A percentile compares a stretch with the other conserved stretches of the same genome.
Evolutionary conservation across 2,888 invertebrate genomes (phyloP).

Genomic region (Blastobasis lacticolella): DNA sequence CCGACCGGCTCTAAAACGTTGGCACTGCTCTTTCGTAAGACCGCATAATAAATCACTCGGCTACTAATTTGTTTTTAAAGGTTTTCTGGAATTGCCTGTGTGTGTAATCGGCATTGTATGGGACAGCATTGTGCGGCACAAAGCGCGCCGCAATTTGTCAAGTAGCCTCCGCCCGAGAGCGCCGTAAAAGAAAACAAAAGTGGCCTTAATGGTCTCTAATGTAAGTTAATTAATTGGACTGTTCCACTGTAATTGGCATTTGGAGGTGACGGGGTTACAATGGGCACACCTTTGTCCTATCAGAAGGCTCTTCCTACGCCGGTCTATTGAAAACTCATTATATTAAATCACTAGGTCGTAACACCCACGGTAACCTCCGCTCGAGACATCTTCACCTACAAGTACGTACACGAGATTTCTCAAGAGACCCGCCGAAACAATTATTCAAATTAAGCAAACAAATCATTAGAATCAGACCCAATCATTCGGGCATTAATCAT

Average conservation of each 20-base stretch:
- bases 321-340: no score
- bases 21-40: conserved; percentile 47
- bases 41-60: conserved; percentile 62
- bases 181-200: conserved; percentile 44
- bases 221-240: conserved; percentile 58
- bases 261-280: conserved; percentile 22
- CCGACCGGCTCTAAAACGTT: conserved; percentile 11
- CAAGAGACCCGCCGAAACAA: no score
- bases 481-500: no score
- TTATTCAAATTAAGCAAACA: no score
- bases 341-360: conserved; percentile 16
- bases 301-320: no score
- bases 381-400: no score
- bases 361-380: neutral
- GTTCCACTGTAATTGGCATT: conserved; percentile 40
- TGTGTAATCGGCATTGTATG: conserved; percentile 64
- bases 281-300: no score
- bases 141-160: conserved; percentile 65
- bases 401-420: no score
- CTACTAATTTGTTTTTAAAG: conserved; percentile 73
- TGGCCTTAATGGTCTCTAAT: conserved; percentile 48
- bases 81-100: conserved; percentile 62
- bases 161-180: conserved; percentile 30
- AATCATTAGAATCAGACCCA: no score
- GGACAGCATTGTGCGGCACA: conserved; percentile 34